phyloP scores from a whole-genome alignment of 37 sponge, comb jelly and placozoan genomes.

The Haliclona indistincta region DNA sequence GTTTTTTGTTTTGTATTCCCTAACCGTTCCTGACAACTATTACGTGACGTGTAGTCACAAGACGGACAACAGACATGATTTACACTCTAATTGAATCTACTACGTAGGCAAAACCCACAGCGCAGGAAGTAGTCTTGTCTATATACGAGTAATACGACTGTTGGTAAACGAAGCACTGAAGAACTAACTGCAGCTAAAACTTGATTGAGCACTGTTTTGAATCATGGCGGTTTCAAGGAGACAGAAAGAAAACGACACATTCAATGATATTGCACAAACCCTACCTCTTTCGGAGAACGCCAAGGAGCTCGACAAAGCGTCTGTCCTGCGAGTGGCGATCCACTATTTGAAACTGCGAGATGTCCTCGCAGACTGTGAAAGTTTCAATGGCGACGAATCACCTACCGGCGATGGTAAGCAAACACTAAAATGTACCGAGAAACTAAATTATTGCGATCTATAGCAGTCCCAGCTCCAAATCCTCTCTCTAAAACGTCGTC shows the following conservation, averaged over 20 bases:
- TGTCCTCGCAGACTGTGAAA: constrained; percentile 33
- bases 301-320: constrained; percentile 82
- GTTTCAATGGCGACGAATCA: neutral
- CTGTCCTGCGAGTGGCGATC: constrained; percentile 68
- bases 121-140: constrained; percentile 2
- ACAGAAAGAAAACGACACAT: constrained; percentile 77
- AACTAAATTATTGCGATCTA: too few relatives aligned
- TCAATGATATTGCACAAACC: constrained; percentile 56
- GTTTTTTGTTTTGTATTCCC: too few relatives aligned
- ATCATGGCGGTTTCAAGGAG: constrained; percentile 50
- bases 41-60: too few relatives aligned
- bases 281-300: constrained; percentile 60
- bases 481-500: too few relatives aligned
- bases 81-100: neutral
- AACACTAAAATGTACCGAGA: too few relatives aligned
- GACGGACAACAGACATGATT: too few relatives aligned
- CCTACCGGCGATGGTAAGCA: too few relatives aligned
- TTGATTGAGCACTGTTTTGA: neutral
- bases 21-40: too few relatives aligned
- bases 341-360: constrained; percentile 59
- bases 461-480: too few relatives aligned
- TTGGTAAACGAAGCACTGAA: neutral
- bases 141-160: too few relatives aligned
- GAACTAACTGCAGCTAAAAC: neutral
- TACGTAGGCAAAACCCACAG: too few relatives aligned